Conservation (phyloP, 1,140 invertebrate genomes). For the Lepidurus apus region DNA sequence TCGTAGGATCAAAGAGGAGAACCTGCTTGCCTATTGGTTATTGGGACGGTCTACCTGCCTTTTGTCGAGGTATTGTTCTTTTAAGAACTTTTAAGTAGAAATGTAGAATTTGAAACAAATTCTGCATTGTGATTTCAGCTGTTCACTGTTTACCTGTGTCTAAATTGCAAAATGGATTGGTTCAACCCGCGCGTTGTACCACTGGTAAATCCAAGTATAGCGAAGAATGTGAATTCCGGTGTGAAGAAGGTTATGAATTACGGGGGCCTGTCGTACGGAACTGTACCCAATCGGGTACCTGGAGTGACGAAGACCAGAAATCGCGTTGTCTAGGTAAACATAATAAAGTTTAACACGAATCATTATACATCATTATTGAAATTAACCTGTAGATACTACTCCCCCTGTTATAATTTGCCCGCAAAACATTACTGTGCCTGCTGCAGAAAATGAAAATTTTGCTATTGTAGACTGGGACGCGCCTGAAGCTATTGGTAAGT, state of each 20-base stretch:
- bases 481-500: conserved; percentile 47
- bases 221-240: conserved; percentile 52
- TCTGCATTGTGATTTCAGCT: conserved; percentile 43
- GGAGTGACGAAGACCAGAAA: conserved; percentile 47
- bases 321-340: conserved; percentile 50
- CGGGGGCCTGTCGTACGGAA: conserved; percentile 47
- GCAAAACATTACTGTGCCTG: conserved; percentile 43
- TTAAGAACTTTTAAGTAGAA: conserved; percentile 3
- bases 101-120: neutral
- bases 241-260: conserved; percentile 53
- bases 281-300: conserved; percentile 49
- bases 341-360: neutral
- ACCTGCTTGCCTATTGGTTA: conserved; percentile 61
- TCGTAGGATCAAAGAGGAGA: conserved; percentile 59
- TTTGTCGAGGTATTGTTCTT: conserved; percentile 56
- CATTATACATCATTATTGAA: conserved; percentile 33
- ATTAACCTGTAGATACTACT: conserved; percentile 43
- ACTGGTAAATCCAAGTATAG: conserved; percentile 49
- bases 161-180: conserved; percentile 47
- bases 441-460: conserved; percentile 49
- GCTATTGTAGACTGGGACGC: conserved; percentile 51
- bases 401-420: conserved; percentile 49
- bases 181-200: conserved; percentile 50
- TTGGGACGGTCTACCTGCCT: conserved; percentile 62
- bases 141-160: conserved; percentile 53